Conservation (phyloP, 2,888 invertebrate species). For the Deilephila porcellus region DNA sequence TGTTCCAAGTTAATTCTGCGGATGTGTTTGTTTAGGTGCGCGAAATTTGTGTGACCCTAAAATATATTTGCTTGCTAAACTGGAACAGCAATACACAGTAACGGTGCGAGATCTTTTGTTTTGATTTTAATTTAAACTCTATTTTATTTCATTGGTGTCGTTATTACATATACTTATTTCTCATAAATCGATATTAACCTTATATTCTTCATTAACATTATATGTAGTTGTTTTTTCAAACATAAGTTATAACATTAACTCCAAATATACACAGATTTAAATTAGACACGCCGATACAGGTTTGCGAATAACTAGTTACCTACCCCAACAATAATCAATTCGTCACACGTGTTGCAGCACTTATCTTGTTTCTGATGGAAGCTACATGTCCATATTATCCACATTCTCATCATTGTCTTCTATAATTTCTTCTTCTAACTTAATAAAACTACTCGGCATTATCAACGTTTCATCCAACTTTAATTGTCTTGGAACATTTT, state of each 20-base stretch:
- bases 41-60: conserved; percentile 20
- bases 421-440: conserved; percentile 47
- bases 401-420: conserved; percentile 32
- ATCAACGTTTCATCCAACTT: conserved; percentile 57
- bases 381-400: conserved; percentile 9
- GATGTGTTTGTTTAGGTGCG: conserved; percentile 27
- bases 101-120: neutral
- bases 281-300: neutral
- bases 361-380: neutral
- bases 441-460: conserved; percentile 53
- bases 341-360: conserved; percentile 7
- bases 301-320: neutral
- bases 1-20: conserved; percentile 30
- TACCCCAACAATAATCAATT: neutral
- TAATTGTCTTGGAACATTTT: conserved; percentile 46
- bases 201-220: too few species aligned
- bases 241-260: neutral
- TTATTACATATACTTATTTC: neutral
- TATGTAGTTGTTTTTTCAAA: too few species aligned
- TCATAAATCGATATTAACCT: too few species aligned
- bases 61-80: conserved; percentile 17
- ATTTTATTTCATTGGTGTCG: neutral
- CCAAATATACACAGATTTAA: neutral
- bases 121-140: neutral
- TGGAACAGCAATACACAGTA: neutral